Conservation (phyloP, 2,797 vertebrate species). For the Dendrocincla fuliginosa region DNA sequence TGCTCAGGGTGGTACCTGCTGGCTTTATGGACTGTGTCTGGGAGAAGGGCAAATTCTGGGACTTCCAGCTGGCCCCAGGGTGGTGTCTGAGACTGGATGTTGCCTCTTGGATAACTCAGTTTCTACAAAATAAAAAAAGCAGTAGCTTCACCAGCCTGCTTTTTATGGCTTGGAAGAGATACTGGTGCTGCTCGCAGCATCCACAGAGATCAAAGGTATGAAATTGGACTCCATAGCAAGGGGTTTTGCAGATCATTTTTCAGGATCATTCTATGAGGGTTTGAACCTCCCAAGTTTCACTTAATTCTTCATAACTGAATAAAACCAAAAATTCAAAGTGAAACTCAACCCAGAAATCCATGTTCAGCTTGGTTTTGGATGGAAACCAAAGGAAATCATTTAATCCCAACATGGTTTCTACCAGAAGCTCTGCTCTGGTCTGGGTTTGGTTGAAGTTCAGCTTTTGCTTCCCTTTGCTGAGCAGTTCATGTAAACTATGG, state of each 20-base stretch:
- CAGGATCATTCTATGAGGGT: slow-evolving; percentile 59
- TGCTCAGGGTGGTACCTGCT: not conserved
- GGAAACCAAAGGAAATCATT: slow-evolving; percentile 69
- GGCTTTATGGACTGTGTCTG: not conserved
- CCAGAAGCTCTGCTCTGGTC: slow-evolving; percentile 64
- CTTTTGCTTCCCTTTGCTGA: slow-evolving; percentile 57
- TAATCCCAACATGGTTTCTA: slow-evolving; percentile 68
- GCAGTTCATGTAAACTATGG: slow-evolving; percentile 41
- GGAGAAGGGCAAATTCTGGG: not conserved
- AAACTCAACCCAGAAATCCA: slow-evolving; percentile 64
- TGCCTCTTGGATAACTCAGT: not conserved
- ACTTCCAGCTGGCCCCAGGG: not conserved
- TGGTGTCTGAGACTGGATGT: not conserved
- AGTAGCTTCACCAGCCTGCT: not conserved
- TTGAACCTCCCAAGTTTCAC: slow-evolving; percentile 68
- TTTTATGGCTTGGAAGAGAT: slow-evolving; percentile 45
- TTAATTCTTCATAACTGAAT: slow-evolving; percentile 68
- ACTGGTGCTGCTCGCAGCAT: slow-evolving; percentile 7
- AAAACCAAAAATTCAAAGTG: slow-evolving; percentile 65
- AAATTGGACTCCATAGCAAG: slow-evolving; percentile 39
- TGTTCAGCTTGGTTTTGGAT: slow-evolving; percentile 64
- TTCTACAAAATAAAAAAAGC: not conserved
- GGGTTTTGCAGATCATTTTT: slow-evolving; percentile 52
- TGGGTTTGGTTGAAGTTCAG: slow-evolving; percentile 50
- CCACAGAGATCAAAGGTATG: slow-evolving; percentile 56